Conservation (phyloP, 2,797 vertebrate species). For the Xiphophorus birchmanni region DNA sequence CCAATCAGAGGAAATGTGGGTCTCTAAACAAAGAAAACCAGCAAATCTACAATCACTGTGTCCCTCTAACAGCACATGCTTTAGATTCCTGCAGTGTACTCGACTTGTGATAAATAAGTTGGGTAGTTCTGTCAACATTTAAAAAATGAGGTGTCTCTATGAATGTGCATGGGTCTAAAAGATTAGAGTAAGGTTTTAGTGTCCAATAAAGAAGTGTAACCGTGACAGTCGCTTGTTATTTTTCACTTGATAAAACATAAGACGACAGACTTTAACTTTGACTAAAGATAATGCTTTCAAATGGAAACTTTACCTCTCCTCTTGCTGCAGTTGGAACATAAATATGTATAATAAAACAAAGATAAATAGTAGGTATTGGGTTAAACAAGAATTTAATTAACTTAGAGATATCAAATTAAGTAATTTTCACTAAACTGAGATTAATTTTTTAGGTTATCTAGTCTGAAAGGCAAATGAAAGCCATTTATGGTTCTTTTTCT, state of each 20-base stretch:
- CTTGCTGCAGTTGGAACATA: slow-evolving; percentile 34
- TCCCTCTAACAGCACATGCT: slow-evolving; percentile 41
- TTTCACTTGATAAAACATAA: slow-evolving; percentile 76
- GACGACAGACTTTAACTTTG: slow-evolving; percentile 76
- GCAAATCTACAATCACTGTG: slow-evolving; percentile 13
- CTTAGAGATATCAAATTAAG: slow-evolving; percentile 3
- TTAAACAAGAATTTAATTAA: slow-evolving; percentile 1
- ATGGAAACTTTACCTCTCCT: slow-evolving; percentile 41
- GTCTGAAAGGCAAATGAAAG: slow-evolving; percentile 3
- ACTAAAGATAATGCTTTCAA: slow-evolving; percentile 75
- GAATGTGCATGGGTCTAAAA: background rate
- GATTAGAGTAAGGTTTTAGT: slow-evolving; percentile 47
- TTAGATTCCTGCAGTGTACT: slow-evolving; percentile 52
- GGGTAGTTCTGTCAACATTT: slow-evolving; percentile 57
- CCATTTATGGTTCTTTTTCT: slow-evolving; percentile 3
- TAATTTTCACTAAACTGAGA: slow-evolving; percentile 3
- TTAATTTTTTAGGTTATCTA: slow-evolving; percentile 11
- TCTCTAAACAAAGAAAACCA: slow-evolving; percentile 10
- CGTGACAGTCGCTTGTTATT: slow-evolving; percentile 73
- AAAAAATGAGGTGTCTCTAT: slow-evolving; percentile 25
- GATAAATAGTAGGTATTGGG: slow-evolving; percentile 17
- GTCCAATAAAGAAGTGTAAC: slow-evolving; percentile 75
- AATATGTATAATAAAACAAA: background rate
- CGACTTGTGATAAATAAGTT: slow-evolving; percentile 60
- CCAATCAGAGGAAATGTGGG: background rate